Base-by-base conservation (phyloP, 1,140 invertebrate species). In the Spodoptera litura region DNA sequence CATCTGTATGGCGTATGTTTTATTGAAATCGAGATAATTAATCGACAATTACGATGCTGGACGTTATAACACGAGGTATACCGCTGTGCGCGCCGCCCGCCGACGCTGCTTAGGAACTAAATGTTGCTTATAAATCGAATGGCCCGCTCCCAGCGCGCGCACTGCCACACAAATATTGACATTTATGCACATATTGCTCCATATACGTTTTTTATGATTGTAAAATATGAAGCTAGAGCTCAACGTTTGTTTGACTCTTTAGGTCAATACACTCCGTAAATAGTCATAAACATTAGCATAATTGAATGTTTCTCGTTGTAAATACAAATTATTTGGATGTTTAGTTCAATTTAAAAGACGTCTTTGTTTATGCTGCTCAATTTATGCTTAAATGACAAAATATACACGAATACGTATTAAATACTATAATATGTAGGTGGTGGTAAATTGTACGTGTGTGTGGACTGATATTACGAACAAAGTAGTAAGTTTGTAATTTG, bases 141-240 rank as follows among this genome's bases (percentile, higher is more conserved):
- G 66, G 71, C 72, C 78, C 72, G 80, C 85, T 86, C 84, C 83
- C 80, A 83, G 77, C 78, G 79, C 74, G 78, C 44, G 79, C 76
- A 68, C 80, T 75, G 70, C 52, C 74, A 85, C 83, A 89, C 91
- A 87, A 94, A 93, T 91, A 94, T 93, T 92, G 89, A 91, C 93
- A 91, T 93, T 94, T 93, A 93, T 93, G 90, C 90, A 93, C 91
- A 94, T 92, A 92, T 93, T 94, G 91, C 92, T 93, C 93, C 91
- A 93, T 94, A 93, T 93, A 93, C 79, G 92, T 88, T 93, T 93
- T 93, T 94, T 94, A 93, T 90, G 61, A 81, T 86, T 91, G 91
- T 94, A 91, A 94, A 93, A 93, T 94, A 94, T 94, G 89, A 93
- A 88, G 88, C 87, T 90, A 87, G 88, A 88, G 81, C 83, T 76